phyloP scores from a whole-genome alignment of 2,888 invertebrate species.

The Sarcophaga caerulescens region DNA sequence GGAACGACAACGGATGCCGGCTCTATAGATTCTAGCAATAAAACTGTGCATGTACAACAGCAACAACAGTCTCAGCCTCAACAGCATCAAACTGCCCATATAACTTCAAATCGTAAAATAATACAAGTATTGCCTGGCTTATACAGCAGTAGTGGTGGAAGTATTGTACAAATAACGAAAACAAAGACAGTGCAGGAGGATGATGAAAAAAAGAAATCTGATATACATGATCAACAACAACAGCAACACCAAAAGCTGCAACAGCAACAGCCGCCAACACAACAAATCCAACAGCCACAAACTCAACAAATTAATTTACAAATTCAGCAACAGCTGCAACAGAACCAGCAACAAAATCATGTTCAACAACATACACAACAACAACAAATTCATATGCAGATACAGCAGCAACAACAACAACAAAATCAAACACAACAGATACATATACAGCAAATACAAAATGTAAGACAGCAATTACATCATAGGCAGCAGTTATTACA shows the following conservation, averaged over 20 bases:
- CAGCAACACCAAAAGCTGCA: slow-evolving; percentile 19
- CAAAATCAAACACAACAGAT: slow-evolving; percentile 55
- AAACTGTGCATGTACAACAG: slow-evolving; percentile 15
- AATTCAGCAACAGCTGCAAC: slow-evolving; percentile 34
- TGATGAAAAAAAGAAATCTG: slow-evolving; percentile 56
- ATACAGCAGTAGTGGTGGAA: slow-evolving; percentile 63
- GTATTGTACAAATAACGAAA: slow-evolving; percentile 60
- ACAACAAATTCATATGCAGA: slow-evolving; percentile 49
- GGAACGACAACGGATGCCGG: background rate
- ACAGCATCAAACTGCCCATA: slow-evolving; percentile 47
- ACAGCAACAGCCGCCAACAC: slow-evolving; percentile 33
- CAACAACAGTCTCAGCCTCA: slow-evolving; percentile 46
- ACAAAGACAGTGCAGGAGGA: slow-evolving; percentile 48
- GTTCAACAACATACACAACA: slow-evolving; percentile 39
- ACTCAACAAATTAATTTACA: slow-evolving; percentile 37
- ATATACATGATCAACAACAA: slow-evolving; percentile 41
- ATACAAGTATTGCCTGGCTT: slow-evolving; percentile 62
- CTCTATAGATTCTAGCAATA: background rate
- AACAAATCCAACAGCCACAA: slow-evolving; percentile 40
- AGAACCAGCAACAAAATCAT: slow-evolving; percentile 28
- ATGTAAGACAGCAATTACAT: slow-evolving; percentile 39
- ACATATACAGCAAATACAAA: slow-evolving; percentile 51
- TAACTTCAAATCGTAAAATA: slow-evolving; percentile 64
- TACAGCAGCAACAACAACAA: slow-evolving; percentile 40
- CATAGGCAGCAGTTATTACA: slow-evolving; percentile 48